Evolutionary conservation across 2,797 vertebrate species (phyloP).

Genomic region (Bradypodion ventrale): DNA sequence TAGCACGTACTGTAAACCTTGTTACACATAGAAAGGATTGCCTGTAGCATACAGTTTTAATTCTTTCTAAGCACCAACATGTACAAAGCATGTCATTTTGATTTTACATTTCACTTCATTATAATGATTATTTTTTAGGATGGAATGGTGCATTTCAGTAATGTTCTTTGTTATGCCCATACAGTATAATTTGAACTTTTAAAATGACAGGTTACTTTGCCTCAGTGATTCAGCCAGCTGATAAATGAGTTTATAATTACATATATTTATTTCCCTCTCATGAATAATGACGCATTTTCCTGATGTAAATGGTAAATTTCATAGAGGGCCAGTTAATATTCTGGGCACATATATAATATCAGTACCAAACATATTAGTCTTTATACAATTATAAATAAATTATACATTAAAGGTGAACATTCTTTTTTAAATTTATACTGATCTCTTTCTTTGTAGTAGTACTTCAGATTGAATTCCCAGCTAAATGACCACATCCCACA

Average conservation of each 20-base stretch:
- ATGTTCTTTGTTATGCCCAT: neutral
- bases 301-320: constrained; percentile 41
- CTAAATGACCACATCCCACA: neutral
- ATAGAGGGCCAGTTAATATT: constrained; percentile 33
- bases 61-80: neutral
- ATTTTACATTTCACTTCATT: constrained; percentile 15
- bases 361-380: constrained; percentile 41
- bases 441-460: constrained; percentile 16
- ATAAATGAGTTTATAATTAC: constrained; percentile 27
- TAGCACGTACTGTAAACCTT: too few species aligned
- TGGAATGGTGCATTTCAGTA: constrained; percentile 26
- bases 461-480: constrained; percentile 2
- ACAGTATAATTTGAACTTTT: neutral
- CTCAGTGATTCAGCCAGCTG: constrained; percentile 17
- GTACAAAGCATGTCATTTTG: neutral
- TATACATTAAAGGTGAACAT: constrained; percentile 35
- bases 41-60: neutral
- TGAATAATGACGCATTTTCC: constrained; percentile 22
- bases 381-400: constrained; percentile 43
- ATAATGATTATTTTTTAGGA: constrained; percentile 16
- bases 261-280: constrained; percentile 40
- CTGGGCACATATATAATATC: constrained; percentile 38
- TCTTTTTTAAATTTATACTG: neutral
- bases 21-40: neutral
- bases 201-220: neutral